Evolutionary conservation across 2,113 vertebrate species (phyloP), one percentile per base, ranked within the genome.

Genomic region (Microtus richardsoni): DNA sequence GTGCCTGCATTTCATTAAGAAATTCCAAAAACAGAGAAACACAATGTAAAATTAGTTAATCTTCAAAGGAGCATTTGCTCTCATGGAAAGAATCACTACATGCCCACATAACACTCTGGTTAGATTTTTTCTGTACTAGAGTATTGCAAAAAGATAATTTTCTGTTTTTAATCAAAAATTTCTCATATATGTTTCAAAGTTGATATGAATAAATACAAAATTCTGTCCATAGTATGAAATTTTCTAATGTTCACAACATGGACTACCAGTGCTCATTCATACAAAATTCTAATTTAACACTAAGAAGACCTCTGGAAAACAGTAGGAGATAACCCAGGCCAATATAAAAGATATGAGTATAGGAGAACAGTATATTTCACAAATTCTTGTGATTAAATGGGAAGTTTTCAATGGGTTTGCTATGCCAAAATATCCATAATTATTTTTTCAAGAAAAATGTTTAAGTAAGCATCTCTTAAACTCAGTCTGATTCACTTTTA

Each of bases 41-140:
- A 62, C 4, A 4, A 28, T 62, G n/a, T 62, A 28, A 62, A 83
- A 41, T 62, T 41, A 7, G 8, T 41, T 41, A 60, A 28, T 28
- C n/a, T 60, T 82, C 12, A 39, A 7, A 14, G 16, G 3, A 28
- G 13, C 7, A 5, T 83, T 60, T 60, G 54, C n/a, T 62, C 3
- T 83, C 24, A 41, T 13, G 8, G 58, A 83, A 9, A 2, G 7
- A 28, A 62, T 28, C 13, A 62, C 24, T 17, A 4, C 60, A 8
- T 16, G 12, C 1, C 1, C 30, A 41, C 2, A 7, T 28, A 19
- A 30, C 26, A 19, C 7, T 62, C 24, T 41, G 2, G 24, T 4
- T 62, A 83, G 24, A 1, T 75, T 62, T 28, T 49, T 52, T 28
- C 7, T 62, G 24, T 62, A 10, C 12, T 83, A 41, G n/a, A 83